Evolutionary conservation across 2,888 invertebrate genomes (phyloP), one percentile per base, ranked within the genome.

Genomic region (Drosophila gaucha): DNA sequence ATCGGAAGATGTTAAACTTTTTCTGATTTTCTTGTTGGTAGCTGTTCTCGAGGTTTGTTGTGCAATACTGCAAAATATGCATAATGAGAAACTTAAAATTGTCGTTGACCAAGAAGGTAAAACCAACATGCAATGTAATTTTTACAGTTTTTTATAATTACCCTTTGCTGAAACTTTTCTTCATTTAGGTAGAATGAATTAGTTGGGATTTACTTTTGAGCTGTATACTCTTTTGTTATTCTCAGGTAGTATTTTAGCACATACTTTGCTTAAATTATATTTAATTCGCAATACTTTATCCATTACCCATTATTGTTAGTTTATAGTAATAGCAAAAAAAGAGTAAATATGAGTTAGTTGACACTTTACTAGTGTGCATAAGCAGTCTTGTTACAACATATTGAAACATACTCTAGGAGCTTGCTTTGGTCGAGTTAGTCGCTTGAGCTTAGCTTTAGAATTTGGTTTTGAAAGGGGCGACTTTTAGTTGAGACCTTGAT

Each of bases 1-100:
- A 77, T 94, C 93, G 83, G 94, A 94, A 10, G 93, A 93, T 66
- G 54, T 71, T 35, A 59, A 52, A 26, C 64, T 75, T 49, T 80
- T 83, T 44, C 62, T 65, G 56, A 66, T 67, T 50, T 75, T 80
- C 38, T 72, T 74, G 26, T 62, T 74, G 55, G 47, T 50, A n/a
- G 56, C 35, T 20, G 62, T 47, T 16, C 16, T 33, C 6, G 9
- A 10, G 12, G 4, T 20, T 16, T 35, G 31, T 24, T 14, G 22
- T 26, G 35, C 35, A 12, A 52, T 56, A 66, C 73, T 73, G 73
- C 41, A 74, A 73, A 38, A 38, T 20, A 50, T 33, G 16, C 33
- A 6, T 36, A 30, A 35, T 18, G 43, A 16, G 14, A 54, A 44
- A 49, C 49, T 65, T 56, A 38, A 44, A 50, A 31, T 12, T 35